Percentiles rank a stretch among this genome's conserved stretches.
Conservation (phyloP, 2,113 vertebrate species). For the Hepsetus odoe region DNA sequence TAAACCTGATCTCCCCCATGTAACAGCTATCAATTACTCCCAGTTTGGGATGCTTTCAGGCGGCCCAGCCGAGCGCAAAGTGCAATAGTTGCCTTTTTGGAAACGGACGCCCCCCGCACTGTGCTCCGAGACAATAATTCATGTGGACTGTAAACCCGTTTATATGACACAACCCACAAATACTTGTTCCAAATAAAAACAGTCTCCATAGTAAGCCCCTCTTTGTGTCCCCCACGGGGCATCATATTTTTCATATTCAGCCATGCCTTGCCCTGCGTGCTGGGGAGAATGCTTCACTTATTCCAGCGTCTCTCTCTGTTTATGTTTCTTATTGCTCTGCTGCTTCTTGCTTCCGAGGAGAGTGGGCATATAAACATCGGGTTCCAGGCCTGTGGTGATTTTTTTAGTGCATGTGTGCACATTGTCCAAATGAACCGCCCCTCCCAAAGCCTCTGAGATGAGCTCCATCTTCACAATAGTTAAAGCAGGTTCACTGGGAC, state of each 20-base stretch:
- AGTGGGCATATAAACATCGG: conserved; percentile 21
- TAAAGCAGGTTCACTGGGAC: background rate
- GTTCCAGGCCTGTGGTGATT: conserved; percentile 2
- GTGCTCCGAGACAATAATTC: conserved; percentile 1
- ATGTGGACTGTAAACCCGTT: conserved; percentile 15
- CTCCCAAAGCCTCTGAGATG: background rate
- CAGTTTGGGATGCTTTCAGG: conserved; percentile 2
- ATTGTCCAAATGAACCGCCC: background rate
- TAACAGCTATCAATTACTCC: conserved; percentile 6
- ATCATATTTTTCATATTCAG: conserved; percentile 21
- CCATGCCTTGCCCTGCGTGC: background rate
- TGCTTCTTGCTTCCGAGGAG: conserved; percentile 13
- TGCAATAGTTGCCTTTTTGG: conserved; percentile 8
- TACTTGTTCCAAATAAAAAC: conserved; percentile 19
- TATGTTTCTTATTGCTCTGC: conserved; percentile 39
- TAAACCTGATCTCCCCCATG: background rate
- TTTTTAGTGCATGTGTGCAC: background rate
- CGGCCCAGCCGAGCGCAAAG: background rate
- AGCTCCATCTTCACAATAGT: background rate
- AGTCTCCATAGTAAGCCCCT: background rate
- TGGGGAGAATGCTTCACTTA: conserved; percentile 8
- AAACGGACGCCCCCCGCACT: background rate
- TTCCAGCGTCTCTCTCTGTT: conserved; percentile 6
- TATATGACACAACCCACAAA: conserved; percentile 15
- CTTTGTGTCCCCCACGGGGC: background rate